Percentiles rank a stretch among this genome's conserved stretches.
Evolutionary conservation across 2,797 vertebrate genomes (phyloP).

Genomic region (Zenarchopterus dispar): DNA sequence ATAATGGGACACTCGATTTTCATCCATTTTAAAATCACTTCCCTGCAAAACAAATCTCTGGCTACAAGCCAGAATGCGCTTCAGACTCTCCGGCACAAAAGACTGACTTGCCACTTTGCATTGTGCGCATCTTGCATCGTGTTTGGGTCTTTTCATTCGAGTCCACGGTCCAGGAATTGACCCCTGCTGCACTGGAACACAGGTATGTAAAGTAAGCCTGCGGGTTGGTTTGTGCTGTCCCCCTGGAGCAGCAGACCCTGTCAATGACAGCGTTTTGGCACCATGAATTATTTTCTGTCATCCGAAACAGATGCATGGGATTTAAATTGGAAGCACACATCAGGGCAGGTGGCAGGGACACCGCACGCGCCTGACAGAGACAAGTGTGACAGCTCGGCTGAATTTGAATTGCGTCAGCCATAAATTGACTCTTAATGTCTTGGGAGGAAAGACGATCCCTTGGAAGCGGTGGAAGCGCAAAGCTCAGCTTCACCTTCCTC

Average conservation of each 20-base stretch:
- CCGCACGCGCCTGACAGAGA: constrained; percentile 56
- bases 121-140: constrained; percentile 2
- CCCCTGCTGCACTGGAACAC: constrained; percentile 13
- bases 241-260: constrained; percentile 40
- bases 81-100: constrained; percentile 13
- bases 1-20: constrained; percentile 24
- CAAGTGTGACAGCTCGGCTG: constrained; percentile 56
- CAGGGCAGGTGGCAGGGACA: constrained; percentile 37
- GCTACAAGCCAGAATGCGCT: constrained; percentile 14
- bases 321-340: constrained; percentile 73
- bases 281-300: constrained; percentile 69
- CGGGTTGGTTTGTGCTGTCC: constrained; percentile 47
- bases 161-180: constrained; percentile 16
- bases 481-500: constrained; percentile 23
- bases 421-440: constrained; percentile 71
- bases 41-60: constrained; percentile 47
- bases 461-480: constrained; percentile 21
- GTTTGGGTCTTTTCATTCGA: not conserved
- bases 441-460: constrained; percentile 32
- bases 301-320: constrained; percentile 64
- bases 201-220: constrained; percentile 24
- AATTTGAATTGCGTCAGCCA: constrained; percentile 45
- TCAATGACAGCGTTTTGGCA: constrained; percentile 52
- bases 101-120: not conserved
- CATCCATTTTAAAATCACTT: constrained; percentile 27